phyloP scores from a whole-genome alignment of 1,140 invertebrate species.

The Panagrolaimus sp. region DNA sequence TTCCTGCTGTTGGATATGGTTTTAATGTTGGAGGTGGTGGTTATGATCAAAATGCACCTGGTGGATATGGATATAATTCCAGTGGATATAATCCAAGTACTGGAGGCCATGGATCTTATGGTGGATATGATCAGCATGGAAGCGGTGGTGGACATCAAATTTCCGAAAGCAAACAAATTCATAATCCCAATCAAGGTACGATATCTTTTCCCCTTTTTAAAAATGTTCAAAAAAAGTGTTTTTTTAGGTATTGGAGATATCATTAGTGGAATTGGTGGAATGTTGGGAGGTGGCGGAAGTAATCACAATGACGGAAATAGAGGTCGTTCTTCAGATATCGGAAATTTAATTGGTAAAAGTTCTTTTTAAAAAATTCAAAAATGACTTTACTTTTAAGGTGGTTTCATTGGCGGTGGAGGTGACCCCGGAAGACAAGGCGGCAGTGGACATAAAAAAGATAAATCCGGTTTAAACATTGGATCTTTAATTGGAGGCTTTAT shows the following conservation, averaged over 20 bases:
- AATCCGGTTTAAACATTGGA: too few relatives aligned
- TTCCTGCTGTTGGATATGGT: background rate
- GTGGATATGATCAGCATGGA: too few relatives aligned
- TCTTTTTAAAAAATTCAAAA: too few relatives aligned
- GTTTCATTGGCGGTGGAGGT: conserved; percentile 40
- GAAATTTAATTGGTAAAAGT: conserved; percentile 15
- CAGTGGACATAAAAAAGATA: too few relatives aligned
- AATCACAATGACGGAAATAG: conserved; percentile 34
- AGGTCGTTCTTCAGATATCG: conserved; percentile 25
- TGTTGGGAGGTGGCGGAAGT: conserved; percentile 21
- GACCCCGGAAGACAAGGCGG: too few relatives aligned
- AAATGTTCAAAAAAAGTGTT: too few relatives aligned
- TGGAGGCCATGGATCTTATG: conserved; percentile 2
- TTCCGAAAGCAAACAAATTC: too few relatives aligned
- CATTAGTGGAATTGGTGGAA: conserved; percentile 20
- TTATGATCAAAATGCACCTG: conserved; percentile 18
- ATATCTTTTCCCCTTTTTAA: too few relatives aligned
- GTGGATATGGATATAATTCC: conserved; percentile 27
- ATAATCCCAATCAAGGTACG: too few relatives aligned
- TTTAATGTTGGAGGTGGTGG: conserved; percentile 22
- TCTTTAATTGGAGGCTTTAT: too few relatives aligned
- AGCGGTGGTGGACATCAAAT: too few relatives aligned
- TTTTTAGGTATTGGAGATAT: conserved; percentile 8
- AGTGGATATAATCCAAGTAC: conserved; percentile 20
- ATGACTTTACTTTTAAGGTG: conserved; percentile 15